Conservation (phyloP, 2,113 vertebrate species). For the Corvus hawaiiensis region DNA sequence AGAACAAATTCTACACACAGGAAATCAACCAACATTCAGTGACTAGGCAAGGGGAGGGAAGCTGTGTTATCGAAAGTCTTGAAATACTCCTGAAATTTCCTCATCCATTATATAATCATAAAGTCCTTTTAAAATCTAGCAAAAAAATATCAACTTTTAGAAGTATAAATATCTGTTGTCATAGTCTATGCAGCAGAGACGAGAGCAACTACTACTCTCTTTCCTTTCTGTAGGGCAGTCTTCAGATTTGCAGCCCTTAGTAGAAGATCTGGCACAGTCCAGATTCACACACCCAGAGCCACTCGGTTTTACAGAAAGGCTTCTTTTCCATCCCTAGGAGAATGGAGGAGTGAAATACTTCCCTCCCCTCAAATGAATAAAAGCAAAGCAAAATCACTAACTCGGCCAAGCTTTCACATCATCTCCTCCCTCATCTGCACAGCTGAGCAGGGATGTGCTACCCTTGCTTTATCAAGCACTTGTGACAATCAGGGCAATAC, state of each 20-base stretch:
- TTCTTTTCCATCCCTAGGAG: neutral
- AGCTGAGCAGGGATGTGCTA: neutral
- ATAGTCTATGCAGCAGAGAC: neutral
- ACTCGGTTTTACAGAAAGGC: neutral
- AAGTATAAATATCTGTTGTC: neutral
- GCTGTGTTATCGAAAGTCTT: accelerated
- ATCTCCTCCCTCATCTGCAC: neutral
- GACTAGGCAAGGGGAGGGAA: neutral
- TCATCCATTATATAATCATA: neutral
- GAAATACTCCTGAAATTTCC: neutral
- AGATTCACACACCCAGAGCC: neutral
- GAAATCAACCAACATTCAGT: neutral
- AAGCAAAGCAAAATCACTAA: neutral
- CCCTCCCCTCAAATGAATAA: neutral
- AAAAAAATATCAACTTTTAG: neutral
- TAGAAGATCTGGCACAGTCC: neutral
- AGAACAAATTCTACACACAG: neutral
- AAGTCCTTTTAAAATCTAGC: neutral
- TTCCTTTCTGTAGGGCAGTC: neutral
- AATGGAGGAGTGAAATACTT: neutral
- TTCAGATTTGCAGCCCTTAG: neutral
- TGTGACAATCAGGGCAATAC: neutral
- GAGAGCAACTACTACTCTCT: neutral
- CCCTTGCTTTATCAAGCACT: neutral
- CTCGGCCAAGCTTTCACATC: neutral